Conservation (phyloP, 2,797 vertebrate species). For the Petrocephalus sullivani region DNA sequence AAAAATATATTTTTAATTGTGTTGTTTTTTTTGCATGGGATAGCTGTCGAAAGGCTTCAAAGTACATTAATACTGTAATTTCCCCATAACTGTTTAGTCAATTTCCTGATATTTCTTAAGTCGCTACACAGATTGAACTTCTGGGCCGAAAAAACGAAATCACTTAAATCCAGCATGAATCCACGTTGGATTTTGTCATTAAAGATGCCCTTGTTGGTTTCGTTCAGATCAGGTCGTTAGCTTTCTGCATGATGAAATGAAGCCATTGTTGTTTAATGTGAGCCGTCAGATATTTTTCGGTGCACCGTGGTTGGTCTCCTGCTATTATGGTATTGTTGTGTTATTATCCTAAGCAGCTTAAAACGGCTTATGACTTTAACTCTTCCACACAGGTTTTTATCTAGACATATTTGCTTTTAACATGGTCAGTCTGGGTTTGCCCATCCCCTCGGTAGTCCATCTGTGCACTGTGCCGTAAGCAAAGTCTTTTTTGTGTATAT, state of each 20-base stretch:
- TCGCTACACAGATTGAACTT: not conserved
- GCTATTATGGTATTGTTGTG: not conserved
- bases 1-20: slow-evolving; percentile 19
- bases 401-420: not conserved
- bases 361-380: not conserved
- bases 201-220: not conserved
- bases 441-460: not conserved
- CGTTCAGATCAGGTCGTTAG: not conserved
- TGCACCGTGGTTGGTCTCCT: not conserved
- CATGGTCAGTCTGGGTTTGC: not conserved
- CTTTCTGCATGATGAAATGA: not conserved
- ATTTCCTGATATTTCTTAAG: not conserved
- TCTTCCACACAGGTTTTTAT: not conserved
- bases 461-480: not conserved
- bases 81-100: not conserved
- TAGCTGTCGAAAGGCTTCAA: slow-evolving; percentile 24
- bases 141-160: not conserved
- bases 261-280: not conserved
- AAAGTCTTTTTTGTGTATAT: not conserved
- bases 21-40: slow-evolving; percentile 22
- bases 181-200: not conserved
- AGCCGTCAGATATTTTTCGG: not conserved
- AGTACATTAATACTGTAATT: not conserved
- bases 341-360: not conserved
- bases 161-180: not conserved